Evolutionary conservation across 2,113 vertebrate genomes (phyloP), one percentile per base, ranked within the genome.

Genomic region (Anarrhichthys ocellatus): DNA sequence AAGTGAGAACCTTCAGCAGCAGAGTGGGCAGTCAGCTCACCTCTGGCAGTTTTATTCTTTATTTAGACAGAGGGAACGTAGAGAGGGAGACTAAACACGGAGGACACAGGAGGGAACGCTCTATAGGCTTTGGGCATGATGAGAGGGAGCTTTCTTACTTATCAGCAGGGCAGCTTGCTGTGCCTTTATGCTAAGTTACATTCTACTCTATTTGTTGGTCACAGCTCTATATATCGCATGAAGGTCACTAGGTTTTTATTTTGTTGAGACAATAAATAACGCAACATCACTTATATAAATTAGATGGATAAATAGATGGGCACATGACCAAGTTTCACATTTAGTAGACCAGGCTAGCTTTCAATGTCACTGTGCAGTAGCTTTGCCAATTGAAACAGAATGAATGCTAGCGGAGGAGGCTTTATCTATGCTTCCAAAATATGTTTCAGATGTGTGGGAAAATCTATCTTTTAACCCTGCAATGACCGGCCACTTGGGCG

Each of bases 21-120:
- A 85, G 92, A 93, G 92, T 92, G 90, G 92, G 92, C 91, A 90
- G 92, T 85, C 80, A 83, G 82, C 70, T 91, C 88, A 92, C 91
- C 92, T 90, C 84, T 93, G 87, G 70, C 88, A 69, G 73, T 54
- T 83, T 78, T 24, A 91, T 52, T 89, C 92, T 93, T 93, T 93
- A 90, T 92, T 91, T 93, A 93, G 92, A 91, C 68, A 44, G 56
- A 88, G 74, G 59, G 70, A 87, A 84, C 80, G 84, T 61, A 88
- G 80, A 88, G 84, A 80, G 88, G 59, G 83, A 92, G 89, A 91
- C 88, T 84, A 87, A 92, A 91, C 85, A 89, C 44, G 66, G 87
- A 89, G 50, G 81, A 76, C 83, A 78, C 80, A 36, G 82, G 69
- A 87, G 75, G 72, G 62, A 84, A 65, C 74, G 69, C 86, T 89